Percentiles rank a stretch among this genome's conserved stretches.
Conservation (phyloP, 2,113 vertebrate species). For the Vombatus ursinus region DNA sequence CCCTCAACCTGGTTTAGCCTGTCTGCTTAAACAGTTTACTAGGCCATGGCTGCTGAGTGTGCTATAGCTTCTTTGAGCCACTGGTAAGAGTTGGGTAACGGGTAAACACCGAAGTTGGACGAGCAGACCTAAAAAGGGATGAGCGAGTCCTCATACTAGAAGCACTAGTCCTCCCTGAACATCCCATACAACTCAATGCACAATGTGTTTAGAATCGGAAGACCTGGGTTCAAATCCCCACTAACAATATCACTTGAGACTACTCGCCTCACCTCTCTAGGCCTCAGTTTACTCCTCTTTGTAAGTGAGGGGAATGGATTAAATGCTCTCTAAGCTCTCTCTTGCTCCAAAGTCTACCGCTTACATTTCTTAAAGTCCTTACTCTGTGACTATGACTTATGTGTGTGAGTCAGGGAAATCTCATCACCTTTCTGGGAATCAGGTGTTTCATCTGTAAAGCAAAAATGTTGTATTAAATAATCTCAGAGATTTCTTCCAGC, state of each 20-base stretch:
- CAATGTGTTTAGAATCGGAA: background rate
- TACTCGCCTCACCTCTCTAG: background rate
- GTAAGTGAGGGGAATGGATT: background rate
- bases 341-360: background rate
- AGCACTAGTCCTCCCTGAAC: background rate
- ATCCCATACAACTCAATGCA: background rate
- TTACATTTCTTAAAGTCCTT: background rate
- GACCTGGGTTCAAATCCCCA: background rate
- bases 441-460: background rate
- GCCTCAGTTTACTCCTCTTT: background rate
- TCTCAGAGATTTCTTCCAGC: background rate
- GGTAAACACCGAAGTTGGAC: background rate
- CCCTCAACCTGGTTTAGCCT: background rate
- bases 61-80: background rate
- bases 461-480: background rate
- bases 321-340: background rate
- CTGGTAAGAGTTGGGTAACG: background rate
- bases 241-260: background rate
- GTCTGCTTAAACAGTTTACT: too few species aligned
- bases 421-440: background rate
- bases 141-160: background rate
- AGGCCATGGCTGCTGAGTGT: background rate
- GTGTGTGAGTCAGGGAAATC: background rate
- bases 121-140: background rate
- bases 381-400: background rate